Evolutionary conservation across 2,113 vertebrate species (phyloP), one percentile per base, ranked within the genome.

Genomic region (Chloropsis cyanopogon): DNA sequence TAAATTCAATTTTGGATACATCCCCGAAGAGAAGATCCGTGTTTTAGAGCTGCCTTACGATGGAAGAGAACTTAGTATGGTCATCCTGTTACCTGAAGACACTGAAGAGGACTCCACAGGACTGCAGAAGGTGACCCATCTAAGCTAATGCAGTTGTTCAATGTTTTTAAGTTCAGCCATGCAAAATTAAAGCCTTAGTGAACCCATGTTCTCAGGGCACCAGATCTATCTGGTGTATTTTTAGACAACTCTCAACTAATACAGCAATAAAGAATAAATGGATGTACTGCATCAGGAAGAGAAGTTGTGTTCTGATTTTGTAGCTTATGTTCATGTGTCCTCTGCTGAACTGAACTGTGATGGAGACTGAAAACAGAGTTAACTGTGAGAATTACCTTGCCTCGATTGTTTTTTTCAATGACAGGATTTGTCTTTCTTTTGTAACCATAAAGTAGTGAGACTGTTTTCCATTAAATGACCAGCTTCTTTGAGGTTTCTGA

Each of bases 1-100:
- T 4, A 98, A 98, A 79, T 97, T 99, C 29, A 96, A 86, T 17
- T 98, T 94, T 68, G 98, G 97, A 72, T 98, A 98, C 88, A 87
- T 99, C 24, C 41, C 88, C 4, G 98, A 99, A 23, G 88, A 94
- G 9, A 97, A 95, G 23, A 86, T 98, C 73, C 98, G 98, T 68
- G 93, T 99, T 52, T 94, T 99, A 83, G 99, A 99, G 95, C 93
- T 99, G 88, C 99, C 98, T 5, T 99, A 99, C 0, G 70, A 97
- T 7, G 95, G 88, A 12, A 42, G 95, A 18, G 98, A 99, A 71
- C 97, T 99, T 50, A 99, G 99, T 93, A 99, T 99, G 99, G 63
- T 99, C 68, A 94, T 99, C 85, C 97, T 99, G 59, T 97, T 99
- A 78, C 99, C 99, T 1, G 95, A 98, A 19, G 96, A 98, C 73